These are phyloP conservation scores for Lottia gigantea DNA, from an alignment of 2,888 invertebrate species.

Conservation along the genomic window DNA sequence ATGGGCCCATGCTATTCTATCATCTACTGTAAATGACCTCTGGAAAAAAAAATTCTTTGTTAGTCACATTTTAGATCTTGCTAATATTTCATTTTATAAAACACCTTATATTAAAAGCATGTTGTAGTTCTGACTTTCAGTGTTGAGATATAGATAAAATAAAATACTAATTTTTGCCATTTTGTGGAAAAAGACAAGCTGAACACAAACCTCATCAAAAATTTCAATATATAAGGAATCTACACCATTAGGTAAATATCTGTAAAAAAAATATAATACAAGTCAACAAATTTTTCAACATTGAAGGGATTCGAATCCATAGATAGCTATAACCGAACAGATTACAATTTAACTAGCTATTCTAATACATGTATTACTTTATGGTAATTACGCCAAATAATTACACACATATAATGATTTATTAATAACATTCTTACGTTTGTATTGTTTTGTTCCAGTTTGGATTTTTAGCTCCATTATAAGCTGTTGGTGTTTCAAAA, in stretches of 20 bases:
- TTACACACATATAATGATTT: no score
- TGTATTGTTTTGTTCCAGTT: slow-evolving; percentile 96
- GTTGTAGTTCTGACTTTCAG: no score
- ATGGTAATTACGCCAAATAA: no score
- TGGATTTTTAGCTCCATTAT: slow-evolving; percentile 94
- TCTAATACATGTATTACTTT: no score
- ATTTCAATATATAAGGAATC: slow-evolving; percentile 91
- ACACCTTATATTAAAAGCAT: no score
- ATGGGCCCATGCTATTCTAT: slow-evolving; percentile 93
- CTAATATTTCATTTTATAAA: neutral
- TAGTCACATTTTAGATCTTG: neutral
- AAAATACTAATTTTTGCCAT: no score
- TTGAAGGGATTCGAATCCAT: no score
- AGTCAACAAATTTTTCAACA: no score
- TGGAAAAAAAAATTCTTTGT: slow-evolving; percentile 42
- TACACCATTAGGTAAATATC: slow-evolving; percentile 88
- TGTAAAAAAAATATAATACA: slow-evolving; percentile 62
- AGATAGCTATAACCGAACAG: no score
- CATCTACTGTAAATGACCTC: slow-evolving; percentile 95
- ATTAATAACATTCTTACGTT: slow-evolving; percentile 74
- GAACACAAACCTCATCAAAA: slow-evolving; percentile 81
- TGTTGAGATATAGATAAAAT: no score
- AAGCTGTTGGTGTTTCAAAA: slow-evolving; percentile 94
- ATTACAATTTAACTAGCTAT: no score
- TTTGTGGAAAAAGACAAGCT: no score